phyloP scores from a whole-genome alignment of 2,888 invertebrate species.

The Nesidiocoris tenuis region DNA sequence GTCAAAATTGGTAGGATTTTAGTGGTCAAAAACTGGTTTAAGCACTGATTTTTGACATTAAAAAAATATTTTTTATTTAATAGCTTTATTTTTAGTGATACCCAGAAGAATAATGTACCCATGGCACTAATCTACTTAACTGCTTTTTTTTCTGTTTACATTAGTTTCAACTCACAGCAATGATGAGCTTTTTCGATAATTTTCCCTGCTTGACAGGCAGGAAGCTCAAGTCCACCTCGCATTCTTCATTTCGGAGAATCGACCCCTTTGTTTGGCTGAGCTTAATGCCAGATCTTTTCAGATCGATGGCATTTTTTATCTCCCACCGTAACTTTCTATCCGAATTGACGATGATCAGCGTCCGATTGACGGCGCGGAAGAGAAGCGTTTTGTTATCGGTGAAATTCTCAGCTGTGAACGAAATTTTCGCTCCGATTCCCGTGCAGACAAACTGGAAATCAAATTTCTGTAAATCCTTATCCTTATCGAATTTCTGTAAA shows the following conservation, averaged over 20 bases:
- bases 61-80: too few relatives aligned
- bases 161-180: neutral
- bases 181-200: constrained; percentile 2
- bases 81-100: too few relatives aligned
- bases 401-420: constrained; percentile 16
- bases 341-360: neutral
- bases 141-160: too few relatives aligned
- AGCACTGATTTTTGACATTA: too few relatives aligned
- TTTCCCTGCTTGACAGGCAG: constrained; percentile 1
- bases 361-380: constrained; percentile 3
- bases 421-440: constrained; percentile 3
- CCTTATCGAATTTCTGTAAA: too few relatives aligned
- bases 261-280: neutral
- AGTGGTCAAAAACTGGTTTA: too few relatives aligned
- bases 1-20: too few relatives aligned
- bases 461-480: neutral
- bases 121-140: too few relatives aligned
- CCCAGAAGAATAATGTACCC: too few relatives aligned
- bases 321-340: constrained; percentile 13
- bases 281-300: neutral
- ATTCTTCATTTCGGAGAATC: neutral
- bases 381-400: constrained; percentile 9
- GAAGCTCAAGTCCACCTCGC: constrained; percentile 10
- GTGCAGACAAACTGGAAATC: constrained; percentile 10
- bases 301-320: constrained; percentile 4